Base-by-base conservation (phyloP, 2,888 invertebrate species). In the Lepidonotus clava region DNA sequence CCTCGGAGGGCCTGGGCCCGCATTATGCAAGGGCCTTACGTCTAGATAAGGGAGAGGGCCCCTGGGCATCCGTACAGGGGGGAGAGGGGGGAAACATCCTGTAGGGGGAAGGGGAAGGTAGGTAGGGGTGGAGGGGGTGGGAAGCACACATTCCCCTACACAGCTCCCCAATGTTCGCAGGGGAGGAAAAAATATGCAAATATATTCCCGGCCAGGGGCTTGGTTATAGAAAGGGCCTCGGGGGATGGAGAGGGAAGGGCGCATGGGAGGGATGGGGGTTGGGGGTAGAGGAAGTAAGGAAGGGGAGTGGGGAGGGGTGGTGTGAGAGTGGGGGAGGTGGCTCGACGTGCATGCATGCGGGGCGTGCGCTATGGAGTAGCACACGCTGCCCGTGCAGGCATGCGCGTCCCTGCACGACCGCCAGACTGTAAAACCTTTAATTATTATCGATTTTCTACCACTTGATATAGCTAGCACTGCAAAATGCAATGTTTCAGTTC, bases 151-250 rank as follows among this genome's bases (percentile, higher is more conserved):
- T 0, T 18, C 32, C 28, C 14, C 1, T 11, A 66, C 11, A 21
- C 66, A 66, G 18, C 8, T 11, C 46, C 8, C 8, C 8, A 46
- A 8, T 46, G 46, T 46, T 46, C 46, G 18, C 8, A 8, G 46
- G 46, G 38, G 38, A 34, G 71, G 71, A 38, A 38, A 36, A 71
- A 36, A 71, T 71, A 71, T 71, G 71, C 71, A 71, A 71, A 71
- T 71, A 71, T 71, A 71, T 71, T 71, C 71, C 36, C 61, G 4
- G 28, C 11, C 24, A 56, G 56, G 56, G 46, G 6, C 46, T 46
- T 6, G 46, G n/a, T n/a, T n/a, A n/a, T n/a, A n/a, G n/a, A n/a
- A n/a, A n/a, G n/a, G n/a, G n/a, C n/a, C n/a, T n/a, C n/a, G n/a
- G n/a, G n/a, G n/a, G n/a, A n/a, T n/a, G n/a, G n/a, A n/a, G n/a